phyloP scores from a whole-genome alignment of 2,888 invertebrate genomes.

The Brachynemurus nebulosus region DNA sequence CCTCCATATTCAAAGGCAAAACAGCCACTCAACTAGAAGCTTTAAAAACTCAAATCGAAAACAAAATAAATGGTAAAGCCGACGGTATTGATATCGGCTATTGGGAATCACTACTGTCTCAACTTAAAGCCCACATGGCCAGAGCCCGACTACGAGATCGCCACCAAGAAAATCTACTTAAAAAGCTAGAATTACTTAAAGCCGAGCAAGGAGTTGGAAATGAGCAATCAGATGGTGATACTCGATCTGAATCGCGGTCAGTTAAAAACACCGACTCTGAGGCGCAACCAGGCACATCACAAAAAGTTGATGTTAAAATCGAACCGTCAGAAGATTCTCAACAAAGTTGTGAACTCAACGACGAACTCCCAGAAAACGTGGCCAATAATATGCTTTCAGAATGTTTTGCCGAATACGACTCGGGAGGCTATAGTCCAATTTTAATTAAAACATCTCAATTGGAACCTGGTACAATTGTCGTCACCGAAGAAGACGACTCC shows the following conservation, averaged over 20 bases:
- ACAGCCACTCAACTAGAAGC: constrained; percentile 72
- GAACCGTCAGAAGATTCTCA: constrained; percentile 10
- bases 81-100: constrained; percentile 94
- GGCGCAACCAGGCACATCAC: constrained; percentile 8
- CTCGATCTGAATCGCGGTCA: too few species aligned
- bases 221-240: constrained; percentile 8
- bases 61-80: constrained; percentile 66
- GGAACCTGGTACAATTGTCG: constrained; percentile 62
- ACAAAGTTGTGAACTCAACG: constrained; percentile 7
- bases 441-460: constrained; percentile 48
- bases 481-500: constrained; percentile 60
- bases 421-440: constrained; percentile 76
- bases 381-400: constrained; percentile 38
- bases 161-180: constrained; percentile 78
- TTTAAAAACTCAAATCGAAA: constrained; percentile 71
- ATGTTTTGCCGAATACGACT: constrained; percentile 52
- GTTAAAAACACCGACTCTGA: not conserved
- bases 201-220: constrained; percentile 58
- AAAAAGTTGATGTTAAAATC: constrained; percentile 6
- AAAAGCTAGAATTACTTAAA: constrained; percentile 80
- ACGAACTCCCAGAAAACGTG: constrained; percentile 27
- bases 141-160: constrained; percentile 81
- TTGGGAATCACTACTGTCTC: constrained; percentile 94
- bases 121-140: constrained; percentile 91
- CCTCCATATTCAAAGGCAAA: constrained; percentile 84